A percentile compares a stretch with the other conserved stretches of the same genome.
Conservation (phyloP, 2,113 vertebrate species). For the Oncorhynchus keta region DNA sequence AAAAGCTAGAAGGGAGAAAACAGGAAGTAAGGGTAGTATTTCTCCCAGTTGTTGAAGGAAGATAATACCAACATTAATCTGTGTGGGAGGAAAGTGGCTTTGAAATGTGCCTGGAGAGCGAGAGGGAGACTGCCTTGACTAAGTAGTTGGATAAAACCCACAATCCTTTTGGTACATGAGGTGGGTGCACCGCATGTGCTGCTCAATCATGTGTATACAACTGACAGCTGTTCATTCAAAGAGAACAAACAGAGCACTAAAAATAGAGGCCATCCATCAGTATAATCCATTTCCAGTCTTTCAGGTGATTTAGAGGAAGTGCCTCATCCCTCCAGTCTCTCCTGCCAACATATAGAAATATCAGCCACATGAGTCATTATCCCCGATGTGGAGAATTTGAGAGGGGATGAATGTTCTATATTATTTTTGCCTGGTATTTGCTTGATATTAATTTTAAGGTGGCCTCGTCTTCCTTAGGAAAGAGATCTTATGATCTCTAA, state of each 20-base stretch:
- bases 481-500: no score
- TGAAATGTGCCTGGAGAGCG: conserved; percentile 9
- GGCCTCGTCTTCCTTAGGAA: no score
- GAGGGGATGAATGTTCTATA: no score
- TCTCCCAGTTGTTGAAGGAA: conserved; percentile 30
- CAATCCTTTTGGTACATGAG: conserved; percentile 29
- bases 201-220: conserved; percentile 45
- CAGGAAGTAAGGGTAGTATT: conserved; percentile 26
- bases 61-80: conserved; percentile 38
- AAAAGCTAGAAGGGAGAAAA: conserved; percentile 46
- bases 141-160: conserved; percentile 13
- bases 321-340: conserved; percentile 19
- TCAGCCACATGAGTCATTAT: conserved; percentile 29
- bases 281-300: conserved; percentile 49
- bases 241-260: conserved; percentile 34
- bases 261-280: conserved; percentile 63
- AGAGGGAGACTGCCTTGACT: no score
- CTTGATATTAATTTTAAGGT: no score
- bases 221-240: conserved; percentile 46
- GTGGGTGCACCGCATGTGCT: conserved; percentile 40
- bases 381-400: not conserved
- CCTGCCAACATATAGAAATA: no score
- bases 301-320: conserved; percentile 23
- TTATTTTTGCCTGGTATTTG: no score
- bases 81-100: conserved; percentile 35